phyloP scores from a whole-genome alignment of 1,140 invertebrate species.

The Ceratina japonica region DNA sequence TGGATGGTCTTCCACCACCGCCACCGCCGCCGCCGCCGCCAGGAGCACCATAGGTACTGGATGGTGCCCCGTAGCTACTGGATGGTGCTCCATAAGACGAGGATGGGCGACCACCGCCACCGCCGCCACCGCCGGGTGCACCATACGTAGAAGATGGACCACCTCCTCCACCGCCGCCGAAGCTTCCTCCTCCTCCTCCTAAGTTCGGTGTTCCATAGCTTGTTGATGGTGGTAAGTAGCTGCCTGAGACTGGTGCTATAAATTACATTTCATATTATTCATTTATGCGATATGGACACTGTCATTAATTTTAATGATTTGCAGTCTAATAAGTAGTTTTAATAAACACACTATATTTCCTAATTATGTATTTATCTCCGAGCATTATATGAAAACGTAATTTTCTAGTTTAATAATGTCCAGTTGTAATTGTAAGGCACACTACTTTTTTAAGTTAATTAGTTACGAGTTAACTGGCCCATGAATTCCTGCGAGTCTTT shows the following conservation, averaged over 20 bases:
- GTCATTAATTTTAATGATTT: too few species aligned
- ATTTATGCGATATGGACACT: too few species aligned
- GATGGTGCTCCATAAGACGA: slow-evolving; percentile 59
- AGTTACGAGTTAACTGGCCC: background rate
- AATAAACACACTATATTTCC: too few species aligned
- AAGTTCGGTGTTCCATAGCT: slow-evolving; percentile 80
- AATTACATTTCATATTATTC: background rate
- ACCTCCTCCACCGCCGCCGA: slow-evolving; percentile 66
- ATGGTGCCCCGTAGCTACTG: slow-evolving; percentile 62
- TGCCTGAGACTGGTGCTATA: slow-evolving; percentile 70
- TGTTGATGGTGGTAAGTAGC: slow-evolving; percentile 77
- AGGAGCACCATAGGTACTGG: slow-evolving; percentile 74
- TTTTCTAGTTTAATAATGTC: too few species aligned
- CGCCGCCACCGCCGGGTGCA: slow-evolving; percentile 73
- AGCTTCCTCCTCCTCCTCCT: slow-evolving; percentile 71
- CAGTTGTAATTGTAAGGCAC: too few species aligned
- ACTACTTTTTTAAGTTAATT: too few species aligned
- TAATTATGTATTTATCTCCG: too few species aligned
- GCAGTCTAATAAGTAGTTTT: too few species aligned
- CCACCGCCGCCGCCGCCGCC: slow-evolving; percentile 54
- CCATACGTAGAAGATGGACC: slow-evolving; percentile 70
- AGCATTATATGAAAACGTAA: too few species aligned
- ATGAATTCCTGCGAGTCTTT: background rate
- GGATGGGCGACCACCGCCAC: slow-evolving; percentile 69
- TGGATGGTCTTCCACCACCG: slow-evolving; percentile 39